Percentiles rank a stretch among this genome's conserved stretches.
Evolutionary conservation across 1,140 invertebrate species (phyloP).

Genomic region (Andrena cerasifolii): DNA sequence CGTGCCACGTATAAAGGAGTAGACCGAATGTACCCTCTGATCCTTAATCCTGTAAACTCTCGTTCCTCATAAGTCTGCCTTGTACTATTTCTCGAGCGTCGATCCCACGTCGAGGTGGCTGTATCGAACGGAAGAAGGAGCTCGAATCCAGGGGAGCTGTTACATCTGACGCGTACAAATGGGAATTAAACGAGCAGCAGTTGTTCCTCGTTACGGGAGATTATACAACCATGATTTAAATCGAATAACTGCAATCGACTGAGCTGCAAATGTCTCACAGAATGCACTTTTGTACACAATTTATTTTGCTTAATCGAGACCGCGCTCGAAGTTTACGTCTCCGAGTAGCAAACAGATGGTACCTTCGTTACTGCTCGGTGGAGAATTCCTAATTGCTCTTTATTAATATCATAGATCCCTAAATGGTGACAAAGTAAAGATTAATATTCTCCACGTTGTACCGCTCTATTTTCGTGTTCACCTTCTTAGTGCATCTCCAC

Average conservation of each 20-base stretch:
- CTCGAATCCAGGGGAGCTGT: background rate
- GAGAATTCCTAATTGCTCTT: no score
- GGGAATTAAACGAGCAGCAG: constrained; percentile 14
- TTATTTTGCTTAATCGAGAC: no score
- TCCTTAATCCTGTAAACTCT: no score
- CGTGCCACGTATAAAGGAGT: background rate
- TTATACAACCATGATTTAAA: constrained; percentile 59
- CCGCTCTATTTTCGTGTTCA: background rate
- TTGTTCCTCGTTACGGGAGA: background rate
- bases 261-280: no score
- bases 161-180: background rate
- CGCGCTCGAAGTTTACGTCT: no score
- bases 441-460: background rate
- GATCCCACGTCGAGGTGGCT: background rate
- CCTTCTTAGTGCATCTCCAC: background rate
- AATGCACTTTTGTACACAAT: no score
- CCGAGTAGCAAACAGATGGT: no score
- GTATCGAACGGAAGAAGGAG: background rate
- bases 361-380: no score
- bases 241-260: no score
- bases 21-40: background rate
- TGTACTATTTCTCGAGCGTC: background rate
- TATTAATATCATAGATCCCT: no score
- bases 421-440: background rate
- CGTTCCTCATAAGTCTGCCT: background rate